phyloP scores from a whole-genome alignment of 1,140 invertebrate genomes.

The Rhynchophorus ferrugineus region DNA sequence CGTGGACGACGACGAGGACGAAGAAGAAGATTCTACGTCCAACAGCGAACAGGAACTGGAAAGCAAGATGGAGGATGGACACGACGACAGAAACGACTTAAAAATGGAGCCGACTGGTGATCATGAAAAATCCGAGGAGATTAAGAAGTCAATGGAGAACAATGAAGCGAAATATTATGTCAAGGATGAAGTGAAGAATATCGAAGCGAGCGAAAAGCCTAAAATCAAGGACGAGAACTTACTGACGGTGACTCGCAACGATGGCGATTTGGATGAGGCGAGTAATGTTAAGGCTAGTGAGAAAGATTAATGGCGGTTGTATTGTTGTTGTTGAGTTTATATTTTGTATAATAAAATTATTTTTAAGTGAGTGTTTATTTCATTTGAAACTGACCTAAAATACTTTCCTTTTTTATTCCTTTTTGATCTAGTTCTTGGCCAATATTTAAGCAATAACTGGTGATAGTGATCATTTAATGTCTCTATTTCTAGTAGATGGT shows the following conservation, averaged over 20 bases:
- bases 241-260: background rate
- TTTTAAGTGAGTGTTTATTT: too few species aligned
- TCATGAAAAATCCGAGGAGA: background rate
- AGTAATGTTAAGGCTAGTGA: background rate
- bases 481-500: too few species aligned
- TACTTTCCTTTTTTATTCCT: too few species aligned
- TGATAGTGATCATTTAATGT: too few species aligned
- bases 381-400: too few species aligned
- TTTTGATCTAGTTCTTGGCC: too few species aligned
- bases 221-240: background rate
- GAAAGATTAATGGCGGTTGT: background rate
- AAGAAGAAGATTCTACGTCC: slow-evolving; percentile 38
- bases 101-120: background rate
- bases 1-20: slow-evolving; percentile 63
- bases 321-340: background rate
- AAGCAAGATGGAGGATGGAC: too few species aligned
- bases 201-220: background rate
- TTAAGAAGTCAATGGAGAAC: background rate
- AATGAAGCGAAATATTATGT: background rate
- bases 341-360: background rate
- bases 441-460: too few species aligned
- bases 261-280: background rate
- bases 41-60: background rate
- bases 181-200: background rate
- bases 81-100: background rate